A percentile compares a stretch with the other conserved stretches of the same genome.
Evolutionary conservation across 2,113 vertebrate species (phyloP).

Genomic region (Puffinus mauretanicus): DNA sequence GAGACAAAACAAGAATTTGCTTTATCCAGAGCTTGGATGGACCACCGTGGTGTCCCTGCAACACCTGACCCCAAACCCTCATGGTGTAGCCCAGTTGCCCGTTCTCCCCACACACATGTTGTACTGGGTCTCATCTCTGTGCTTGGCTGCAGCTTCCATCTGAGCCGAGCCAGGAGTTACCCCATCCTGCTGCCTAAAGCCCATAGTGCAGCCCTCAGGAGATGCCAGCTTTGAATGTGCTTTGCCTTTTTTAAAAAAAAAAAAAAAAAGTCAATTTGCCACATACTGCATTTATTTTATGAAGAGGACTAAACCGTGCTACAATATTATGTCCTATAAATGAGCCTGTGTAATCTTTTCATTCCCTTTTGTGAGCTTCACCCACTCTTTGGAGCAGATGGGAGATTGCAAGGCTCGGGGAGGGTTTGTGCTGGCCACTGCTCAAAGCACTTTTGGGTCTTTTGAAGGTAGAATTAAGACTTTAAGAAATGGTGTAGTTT

Average conservation of each 20-base stretch:
- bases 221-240: not conserved
- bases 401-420: not conserved
- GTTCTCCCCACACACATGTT: accelerated
- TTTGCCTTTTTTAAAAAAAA: not conserved
- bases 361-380: not conserved
- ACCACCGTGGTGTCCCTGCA: not conserved
- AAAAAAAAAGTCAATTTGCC: not conserved
- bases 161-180: not conserved
- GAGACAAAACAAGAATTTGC: not conserved
- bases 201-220: not conserved
- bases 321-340: not conserved
- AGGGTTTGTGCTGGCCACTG: not conserved
- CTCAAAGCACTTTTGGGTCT: not conserved
- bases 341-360: not conserved
- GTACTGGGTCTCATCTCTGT: not conserved
- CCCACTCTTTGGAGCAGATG: not conserved
- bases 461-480: not conserved
- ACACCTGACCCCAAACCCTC: not conserved
- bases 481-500: not conserved
- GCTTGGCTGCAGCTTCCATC: not conserved
- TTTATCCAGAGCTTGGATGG: not conserved
- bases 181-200: not conserved
- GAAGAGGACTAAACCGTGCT: not conserved
- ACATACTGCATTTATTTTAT: not conserved
- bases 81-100: not conserved